phyloP scores from a whole-genome alignment of 2,888 invertebrate species.

The Zygothrica quintamaculata region DNA sequence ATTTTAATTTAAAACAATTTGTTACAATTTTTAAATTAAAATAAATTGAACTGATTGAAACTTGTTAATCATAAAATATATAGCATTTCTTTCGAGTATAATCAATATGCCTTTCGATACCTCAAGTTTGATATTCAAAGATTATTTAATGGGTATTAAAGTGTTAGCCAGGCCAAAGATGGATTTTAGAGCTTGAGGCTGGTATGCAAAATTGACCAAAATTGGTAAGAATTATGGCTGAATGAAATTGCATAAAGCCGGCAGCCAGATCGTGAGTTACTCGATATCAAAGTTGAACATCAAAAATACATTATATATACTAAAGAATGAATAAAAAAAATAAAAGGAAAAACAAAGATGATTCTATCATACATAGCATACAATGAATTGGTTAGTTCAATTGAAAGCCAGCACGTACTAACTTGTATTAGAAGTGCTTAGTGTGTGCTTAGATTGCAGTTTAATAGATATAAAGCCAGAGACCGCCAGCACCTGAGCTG shows the following conservation, averaged over 20 bases:
- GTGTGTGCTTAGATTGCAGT: slow-evolving; percentile 62
- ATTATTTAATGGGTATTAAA: slow-evolving; percentile 25
- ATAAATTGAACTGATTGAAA: too few species aligned
- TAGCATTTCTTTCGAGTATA: too few species aligned
- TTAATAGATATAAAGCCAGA: slow-evolving; percentile 67
- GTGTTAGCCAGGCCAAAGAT: slow-evolving; percentile 9
- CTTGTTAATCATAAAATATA: too few species aligned
- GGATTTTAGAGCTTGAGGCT: slow-evolving; percentile 18
- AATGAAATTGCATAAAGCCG: slow-evolving; percentile 59
- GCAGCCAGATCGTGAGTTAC: slow-evolving; percentile 62
- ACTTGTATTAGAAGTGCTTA: slow-evolving; percentile 12
- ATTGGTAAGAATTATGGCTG: slow-evolving; percentile 56
- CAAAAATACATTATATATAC: slow-evolving; percentile 46
- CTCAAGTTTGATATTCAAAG: too few species aligned
- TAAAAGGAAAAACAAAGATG: slow-evolving; percentile 50
- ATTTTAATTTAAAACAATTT: background rate
- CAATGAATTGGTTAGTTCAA: slow-evolving; percentile 1
- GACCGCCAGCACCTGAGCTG: slow-evolving; percentile 66
- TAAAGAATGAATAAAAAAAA: too few species aligned
- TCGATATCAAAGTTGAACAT: slow-evolving; percentile 39
- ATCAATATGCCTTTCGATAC: too few species aligned
- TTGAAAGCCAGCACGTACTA: slow-evolving; percentile 62
- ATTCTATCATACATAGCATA: slow-evolving; percentile 55
- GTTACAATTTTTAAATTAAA: too few species aligned
- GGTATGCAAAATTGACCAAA: slow-evolving; percentile 63